These are phyloP conservation scores for Epizoanthus rinbou DNA, from an alignment of 92 coral and sea anemone genomes.

Conservation along the genomic window DNA sequence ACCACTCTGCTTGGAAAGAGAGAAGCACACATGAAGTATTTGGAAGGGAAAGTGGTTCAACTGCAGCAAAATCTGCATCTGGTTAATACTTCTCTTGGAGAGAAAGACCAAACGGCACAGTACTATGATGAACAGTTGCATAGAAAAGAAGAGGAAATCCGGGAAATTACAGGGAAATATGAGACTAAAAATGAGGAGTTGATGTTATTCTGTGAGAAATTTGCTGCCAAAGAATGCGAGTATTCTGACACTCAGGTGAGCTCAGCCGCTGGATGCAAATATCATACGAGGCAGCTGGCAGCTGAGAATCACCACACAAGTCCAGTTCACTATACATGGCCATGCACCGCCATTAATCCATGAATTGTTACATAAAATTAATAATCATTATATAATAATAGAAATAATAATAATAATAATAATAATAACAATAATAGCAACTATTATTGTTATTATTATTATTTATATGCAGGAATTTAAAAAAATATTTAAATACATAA, in stretches of 20 bases:
- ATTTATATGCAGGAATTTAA: too few species aligned
- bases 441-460: too few species aligned
- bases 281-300: conserved; percentile 27
- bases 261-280: conserved; percentile 24
- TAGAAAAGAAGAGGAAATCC: conserved; percentile 61
- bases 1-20: conserved; percentile 50
- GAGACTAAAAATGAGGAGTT: conserved; percentile 73
- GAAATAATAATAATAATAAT: too few species aligned
- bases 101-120: conserved; percentile 53
- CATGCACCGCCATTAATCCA: background rate
- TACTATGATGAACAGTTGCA: conserved; percentile 57
- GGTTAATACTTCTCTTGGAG: conserved; percentile 67
- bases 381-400: too few species aligned
- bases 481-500: too few species aligned
- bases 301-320: conserved; percentile 34
- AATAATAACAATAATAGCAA: too few species aligned
- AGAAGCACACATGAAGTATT: conserved; percentile 57
- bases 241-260: conserved; percentile 61
- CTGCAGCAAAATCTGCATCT: conserved; percentile 88
- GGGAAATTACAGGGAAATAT: conserved; percentile 49
- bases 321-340: background rate
- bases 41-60: conserved; percentile 77
- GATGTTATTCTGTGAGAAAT: conserved; percentile 52
- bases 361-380: background rate
- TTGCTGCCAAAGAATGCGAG: conserved; percentile 59